Conservation (phyloP, 2,113 vertebrate species). For the Grus americana region DNA sequence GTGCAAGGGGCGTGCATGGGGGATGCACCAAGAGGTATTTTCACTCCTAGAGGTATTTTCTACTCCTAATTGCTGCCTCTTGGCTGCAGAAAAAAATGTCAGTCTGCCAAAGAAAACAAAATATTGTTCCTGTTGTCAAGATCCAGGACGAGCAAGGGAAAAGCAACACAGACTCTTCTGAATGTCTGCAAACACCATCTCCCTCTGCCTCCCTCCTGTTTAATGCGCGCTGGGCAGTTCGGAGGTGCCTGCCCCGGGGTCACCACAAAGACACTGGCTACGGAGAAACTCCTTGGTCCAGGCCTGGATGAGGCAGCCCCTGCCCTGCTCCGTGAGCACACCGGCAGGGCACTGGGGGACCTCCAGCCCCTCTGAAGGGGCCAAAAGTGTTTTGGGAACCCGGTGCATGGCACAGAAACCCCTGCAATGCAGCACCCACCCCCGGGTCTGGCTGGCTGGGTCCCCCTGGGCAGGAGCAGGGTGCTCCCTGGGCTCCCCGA, state of each 20-base stretch:
- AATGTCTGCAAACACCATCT: not conserved
- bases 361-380: not conserved
- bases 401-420: no score
- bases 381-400: not conserved
- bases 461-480: not conserved
- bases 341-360: rapidly evolving
- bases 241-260: not conserved
- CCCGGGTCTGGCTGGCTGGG: no score
- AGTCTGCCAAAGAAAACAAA: not conserved
- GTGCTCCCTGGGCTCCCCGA: not conserved
- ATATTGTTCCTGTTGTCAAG: not conserved
- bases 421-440: not conserved
- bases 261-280: not conserved
- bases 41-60: not conserved
- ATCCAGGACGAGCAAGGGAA: not conserved
- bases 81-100: not conserved
- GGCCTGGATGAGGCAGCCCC: not conserved
- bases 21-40: not conserved
- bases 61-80: not conserved
- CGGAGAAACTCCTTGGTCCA: not conserved
- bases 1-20: not conserved
- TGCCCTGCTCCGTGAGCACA: not conserved
- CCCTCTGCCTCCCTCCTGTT: not conserved
- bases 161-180: not conserved
- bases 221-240: rapidly evolving